phyloP scores from a whole-genome alignment of 2,888 invertebrate genomes.

The Sminthurinus aureus region DNA sequence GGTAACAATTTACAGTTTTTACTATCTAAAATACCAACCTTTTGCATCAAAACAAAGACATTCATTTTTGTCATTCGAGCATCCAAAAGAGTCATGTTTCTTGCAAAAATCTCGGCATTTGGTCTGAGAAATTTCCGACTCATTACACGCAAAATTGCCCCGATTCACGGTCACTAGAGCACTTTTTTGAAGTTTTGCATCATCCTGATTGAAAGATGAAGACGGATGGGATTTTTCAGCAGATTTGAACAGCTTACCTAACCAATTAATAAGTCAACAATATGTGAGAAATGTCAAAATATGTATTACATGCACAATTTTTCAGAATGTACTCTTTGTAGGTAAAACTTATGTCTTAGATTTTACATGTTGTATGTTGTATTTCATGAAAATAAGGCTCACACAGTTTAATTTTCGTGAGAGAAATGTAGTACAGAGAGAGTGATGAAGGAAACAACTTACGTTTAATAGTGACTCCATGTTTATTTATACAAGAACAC shows the following conservation, averaged over 20 bases:
- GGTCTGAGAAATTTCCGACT: neutral
- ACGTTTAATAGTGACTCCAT: neutral
- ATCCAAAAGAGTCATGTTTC: neutral
- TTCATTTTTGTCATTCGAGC: neutral
- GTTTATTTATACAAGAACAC: neutral
- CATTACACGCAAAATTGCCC: no score
- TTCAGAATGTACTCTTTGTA: no score
- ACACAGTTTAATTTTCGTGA: no score
- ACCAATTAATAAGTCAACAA: neutral
- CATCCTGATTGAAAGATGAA: neutral
- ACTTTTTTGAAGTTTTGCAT: neutral
- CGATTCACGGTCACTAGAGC: neutral
- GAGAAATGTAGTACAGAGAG: neutral
- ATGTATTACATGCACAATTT: no score
- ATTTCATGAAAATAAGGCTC: no score
- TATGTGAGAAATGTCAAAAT: neutral
- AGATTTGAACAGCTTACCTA: slow-evolving; percentile 10
- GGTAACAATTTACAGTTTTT: neutral
- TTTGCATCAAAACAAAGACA: slow-evolving; percentile 3
- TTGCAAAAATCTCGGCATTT: slow-evolving; percentile 5
- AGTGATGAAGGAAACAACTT: neutral
- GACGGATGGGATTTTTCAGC: neutral
- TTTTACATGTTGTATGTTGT: no score
- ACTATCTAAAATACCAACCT: slow-evolving; percentile 1
- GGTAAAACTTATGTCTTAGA: no score